Percentiles rank a stretch among this genome's conserved stretches.
phyloP scores from a whole-genome alignment of 2,797 vertebrate species.

The Crotalus adamanteus region DNA sequence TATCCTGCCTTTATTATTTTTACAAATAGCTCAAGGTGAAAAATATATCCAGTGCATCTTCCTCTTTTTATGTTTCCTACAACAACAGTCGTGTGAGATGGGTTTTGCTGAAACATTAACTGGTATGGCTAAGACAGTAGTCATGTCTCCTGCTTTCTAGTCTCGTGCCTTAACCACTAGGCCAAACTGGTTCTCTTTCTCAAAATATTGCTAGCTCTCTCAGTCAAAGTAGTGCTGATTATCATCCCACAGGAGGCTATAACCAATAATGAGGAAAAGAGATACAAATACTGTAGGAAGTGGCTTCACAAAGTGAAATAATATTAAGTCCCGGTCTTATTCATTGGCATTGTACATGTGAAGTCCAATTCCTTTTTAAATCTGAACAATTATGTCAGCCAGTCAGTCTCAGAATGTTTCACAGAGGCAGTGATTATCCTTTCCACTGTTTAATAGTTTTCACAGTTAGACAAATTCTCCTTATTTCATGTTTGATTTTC shows the following conservation, averaged over 20 bases:
- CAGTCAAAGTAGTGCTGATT: not conserved
- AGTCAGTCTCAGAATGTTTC: not conserved
- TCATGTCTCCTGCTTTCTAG: not conserved
- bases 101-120: not conserved
- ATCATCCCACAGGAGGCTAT: not conserved
- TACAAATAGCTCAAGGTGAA: not conserved
- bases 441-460: not conserved
- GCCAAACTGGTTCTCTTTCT: not conserved
- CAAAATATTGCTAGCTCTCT: not conserved
- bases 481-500: not conserved
- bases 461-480: not conserved
- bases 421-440: not conserved
- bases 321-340: not conserved
- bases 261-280: not conserved
- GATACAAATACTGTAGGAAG: not conserved
- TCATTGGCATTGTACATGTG: not conserved
- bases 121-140: not conserved
- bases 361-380: not conserved
- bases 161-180: not conserved
- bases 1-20: not conserved
- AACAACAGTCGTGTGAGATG: not conserved
- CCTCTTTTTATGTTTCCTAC: not conserved
- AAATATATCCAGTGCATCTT: not conserved
- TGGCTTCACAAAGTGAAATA: not conserved
- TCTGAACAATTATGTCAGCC: not conserved